Base-by-base conservation (phyloP, 2,888 invertebrate genomes). In the Phorcus lineatus region DNA sequence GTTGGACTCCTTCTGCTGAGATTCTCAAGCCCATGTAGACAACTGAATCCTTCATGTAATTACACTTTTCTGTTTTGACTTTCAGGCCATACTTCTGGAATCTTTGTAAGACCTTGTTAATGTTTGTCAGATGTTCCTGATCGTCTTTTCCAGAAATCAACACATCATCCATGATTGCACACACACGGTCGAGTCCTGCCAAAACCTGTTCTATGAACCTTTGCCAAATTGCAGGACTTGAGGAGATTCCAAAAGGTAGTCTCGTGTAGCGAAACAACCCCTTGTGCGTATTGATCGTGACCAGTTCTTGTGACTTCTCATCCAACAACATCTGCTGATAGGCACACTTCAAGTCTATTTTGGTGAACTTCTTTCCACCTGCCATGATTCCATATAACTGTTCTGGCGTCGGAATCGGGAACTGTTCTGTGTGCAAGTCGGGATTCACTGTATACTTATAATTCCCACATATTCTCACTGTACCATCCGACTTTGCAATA, bases 341-440 rank as follows among this genome's bases (percentile, higher is more conserved):
- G 16, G 74, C 70, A 36, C 79, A 28, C 7, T 66, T 24, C 3
- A 85, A 75, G 62, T 85, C 85, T 17, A 85, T 54, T 53, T 82
- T 82, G 9, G 78, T 70, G 74, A 84, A 85, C 9, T 80, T 40
- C 47, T 83, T 52, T 11, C 86, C 86, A 22, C 84, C 80, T 22
- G 81, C 77, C 9, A 87, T 75, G 22, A 66, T 80, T 0, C 85
- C 81, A 67, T 88, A 88, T 91, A 88, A 83, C 84, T 81, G 87
- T 70, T 86, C 83, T 80, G 82, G 81, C 80, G 80, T 83, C 81
- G 84, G 86, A 52, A 90, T 81, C 79, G 83, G 86, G 77, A 88
- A 85, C 77, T 90, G 86, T 19, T 90, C 90, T 22, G 89, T 81
- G 53, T 87, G 80, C 47, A 91, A 40, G n/a, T 85, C 81, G 9